phyloP scores from a whole-genome alignment of 2,797 vertebrate genomes.

The Myripristis murdjan region DNA sequence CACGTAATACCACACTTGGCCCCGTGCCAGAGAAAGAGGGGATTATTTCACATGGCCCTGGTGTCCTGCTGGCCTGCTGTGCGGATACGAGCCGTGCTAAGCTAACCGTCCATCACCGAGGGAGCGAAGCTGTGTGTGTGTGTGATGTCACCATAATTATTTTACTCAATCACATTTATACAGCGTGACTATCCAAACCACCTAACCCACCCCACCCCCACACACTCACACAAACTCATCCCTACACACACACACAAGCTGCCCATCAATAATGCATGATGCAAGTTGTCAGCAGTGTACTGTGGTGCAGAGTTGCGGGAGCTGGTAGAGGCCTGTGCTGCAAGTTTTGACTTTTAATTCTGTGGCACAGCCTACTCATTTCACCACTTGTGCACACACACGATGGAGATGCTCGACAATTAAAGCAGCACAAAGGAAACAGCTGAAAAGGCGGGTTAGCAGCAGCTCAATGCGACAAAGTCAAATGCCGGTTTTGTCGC shows the following conservation, averaged over 20 bases:
- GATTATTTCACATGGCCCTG: constrained; percentile 73
- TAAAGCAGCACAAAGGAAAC: not conserved
- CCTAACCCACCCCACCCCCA: constrained; percentile 2
- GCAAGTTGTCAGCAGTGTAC: constrained; percentile 4
- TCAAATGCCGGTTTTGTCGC: too few relatives aligned
- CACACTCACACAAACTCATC: not conserved
- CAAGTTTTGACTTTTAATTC: not conserved
- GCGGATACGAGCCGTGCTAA: constrained; percentile 50
- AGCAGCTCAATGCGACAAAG: too few relatives aligned
- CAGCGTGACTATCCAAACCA: not conserved
- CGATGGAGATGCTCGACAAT: not conserved
- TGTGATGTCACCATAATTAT: not conserved
- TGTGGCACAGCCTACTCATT: not conserved
- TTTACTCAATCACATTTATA: not conserved
- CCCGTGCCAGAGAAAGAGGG: constrained; percentile 54
- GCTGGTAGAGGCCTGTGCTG: not conserved
- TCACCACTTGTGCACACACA: not conserved
- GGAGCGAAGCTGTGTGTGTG: not conserved
- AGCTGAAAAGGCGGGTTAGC: not conserved
- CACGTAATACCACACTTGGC: constrained; percentile 68
- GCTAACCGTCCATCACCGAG: constrained; percentile 36
- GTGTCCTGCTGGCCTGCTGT: constrained; percentile 53
- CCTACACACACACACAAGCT: not conserved
- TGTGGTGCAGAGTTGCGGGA: not conserved
- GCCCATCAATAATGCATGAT: not conserved